A percentile compares a stretch with the other conserved stretches of the same genome.
These are phyloP conservation scores for Mormyrops attenuatus DNA, from an alignment of 2,797 vertebrate genomes.

Conservation along the genomic window DNA sequence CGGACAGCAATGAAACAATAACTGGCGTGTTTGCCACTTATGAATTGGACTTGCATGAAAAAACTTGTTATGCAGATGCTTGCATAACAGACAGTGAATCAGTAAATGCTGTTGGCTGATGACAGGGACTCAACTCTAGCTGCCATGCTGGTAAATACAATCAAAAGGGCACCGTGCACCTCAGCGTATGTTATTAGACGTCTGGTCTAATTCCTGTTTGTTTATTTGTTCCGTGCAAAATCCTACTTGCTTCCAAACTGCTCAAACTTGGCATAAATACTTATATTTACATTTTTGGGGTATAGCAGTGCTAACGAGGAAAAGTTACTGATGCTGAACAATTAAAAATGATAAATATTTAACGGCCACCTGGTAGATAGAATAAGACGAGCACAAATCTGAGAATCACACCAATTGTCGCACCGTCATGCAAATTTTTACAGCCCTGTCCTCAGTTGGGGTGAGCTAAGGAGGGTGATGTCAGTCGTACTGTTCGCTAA, in stretches of 20 bases:
- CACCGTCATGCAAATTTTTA: not conserved
- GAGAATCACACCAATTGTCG: not conserved
- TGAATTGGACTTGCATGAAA: not conserved
- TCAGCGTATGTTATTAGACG: not conserved
- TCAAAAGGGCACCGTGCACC: not conserved
- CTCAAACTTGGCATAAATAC: not conserved
- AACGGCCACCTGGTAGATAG: not conserved
- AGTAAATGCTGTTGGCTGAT: not conserved
- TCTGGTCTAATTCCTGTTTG: not conserved
- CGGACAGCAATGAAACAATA: not conserved
- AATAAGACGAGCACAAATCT: not conserved
- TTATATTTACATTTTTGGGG: not conserved
- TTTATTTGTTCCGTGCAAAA: not conserved
- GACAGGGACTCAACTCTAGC: not conserved
- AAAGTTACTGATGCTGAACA: not conserved
- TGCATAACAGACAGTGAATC: not conserved
- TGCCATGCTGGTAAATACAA: not conserved
- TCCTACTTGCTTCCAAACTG: not conserved
- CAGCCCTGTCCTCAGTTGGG: not conserved
- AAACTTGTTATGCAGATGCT: not conserved
- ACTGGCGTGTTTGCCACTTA: not conserved
- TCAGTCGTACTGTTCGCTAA: not conserved
- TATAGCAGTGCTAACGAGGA: not conserved
- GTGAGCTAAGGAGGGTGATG: not conserved
- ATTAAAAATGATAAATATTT: slow-evolving; percentile 11